Conservation (phyloP, 2,797 vertebrate genomes). For the Halcyon chelicuti region DNA sequence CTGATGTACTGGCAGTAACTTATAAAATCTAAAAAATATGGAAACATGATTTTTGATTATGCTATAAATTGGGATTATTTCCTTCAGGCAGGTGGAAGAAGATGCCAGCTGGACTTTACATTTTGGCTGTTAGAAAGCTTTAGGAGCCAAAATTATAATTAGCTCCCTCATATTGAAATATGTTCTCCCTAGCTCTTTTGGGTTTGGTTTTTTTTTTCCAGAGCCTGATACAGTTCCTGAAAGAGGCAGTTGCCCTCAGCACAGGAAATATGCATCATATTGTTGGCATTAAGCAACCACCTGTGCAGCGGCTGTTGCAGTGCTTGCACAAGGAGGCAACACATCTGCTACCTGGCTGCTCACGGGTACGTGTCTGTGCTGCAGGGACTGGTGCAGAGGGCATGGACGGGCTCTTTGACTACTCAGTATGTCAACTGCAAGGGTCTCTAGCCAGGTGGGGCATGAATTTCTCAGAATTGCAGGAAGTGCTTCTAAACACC, state of each 20-base stretch:
- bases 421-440: not conserved
- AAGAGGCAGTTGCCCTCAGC: conserved; percentile 14
- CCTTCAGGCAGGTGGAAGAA: conserved; percentile 57
- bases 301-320: not conserved
- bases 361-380: rapidly evolving
- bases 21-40: conserved; percentile 21
- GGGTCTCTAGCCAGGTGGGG: not conserved
- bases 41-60: conserved; percentile 63
- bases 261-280: not conserved
- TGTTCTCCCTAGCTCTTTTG: conserved; percentile 40
- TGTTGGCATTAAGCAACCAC: not conserved
- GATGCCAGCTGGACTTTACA: conserved; percentile 68
- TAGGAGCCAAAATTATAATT: conserved; percentile 72
- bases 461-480: not conserved
- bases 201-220: conserved; percentile 29
- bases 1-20: conserved; percentile 53
- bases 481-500: not conserved
- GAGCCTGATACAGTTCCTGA: conserved; percentile 36
- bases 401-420: rapidly evolving
- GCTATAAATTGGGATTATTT: conserved; percentile 63
- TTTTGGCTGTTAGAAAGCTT: conserved; percentile 50
- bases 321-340: not conserved
- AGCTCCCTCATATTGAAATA: conserved; percentile 64
- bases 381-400: not conserved
- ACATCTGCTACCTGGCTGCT: not conserved